Percentiles rank a stretch among this genome's conserved stretches.
Conservation (phyloP, 2,797 vertebrate genomes). For the Dermochelys coriacea region DNA sequence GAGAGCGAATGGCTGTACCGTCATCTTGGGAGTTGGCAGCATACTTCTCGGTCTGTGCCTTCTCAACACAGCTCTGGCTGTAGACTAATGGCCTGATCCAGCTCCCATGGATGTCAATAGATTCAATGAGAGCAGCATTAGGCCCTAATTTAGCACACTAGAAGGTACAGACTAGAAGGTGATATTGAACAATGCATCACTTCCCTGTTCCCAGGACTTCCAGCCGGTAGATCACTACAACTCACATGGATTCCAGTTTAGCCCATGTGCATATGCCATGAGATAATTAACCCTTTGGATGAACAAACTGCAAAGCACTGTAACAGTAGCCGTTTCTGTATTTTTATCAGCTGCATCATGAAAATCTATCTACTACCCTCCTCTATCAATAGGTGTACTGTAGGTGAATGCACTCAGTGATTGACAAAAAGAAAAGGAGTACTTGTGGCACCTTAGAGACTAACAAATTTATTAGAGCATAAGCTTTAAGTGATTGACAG, state of each 20-base stretch:
- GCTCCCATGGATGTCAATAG: conserved; percentile 16
- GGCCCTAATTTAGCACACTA: conserved; percentile 42
- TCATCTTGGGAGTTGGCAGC: background rate
- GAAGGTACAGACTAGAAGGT: conserved; percentile 13
- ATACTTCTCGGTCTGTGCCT: background rate
- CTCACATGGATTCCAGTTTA: conserved; percentile 52
- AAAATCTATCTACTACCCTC: conserved; percentile 56
- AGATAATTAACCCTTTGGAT: conserved; percentile 67
- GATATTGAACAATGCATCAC: conserved; percentile 8
- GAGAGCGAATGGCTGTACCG: background rate
- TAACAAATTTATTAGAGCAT: no score
- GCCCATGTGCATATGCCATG: background rate
- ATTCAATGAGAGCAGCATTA: background rate
- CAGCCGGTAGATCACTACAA: conserved; percentile 24
- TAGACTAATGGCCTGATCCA: background rate
- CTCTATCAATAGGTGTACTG: conserved; percentile 51
- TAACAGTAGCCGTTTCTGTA: conserved; percentile 16
- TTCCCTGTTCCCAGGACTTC: conserved; percentile 52
- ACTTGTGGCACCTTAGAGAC: no score
- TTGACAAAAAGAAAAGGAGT: no score
- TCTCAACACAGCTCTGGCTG: background rate
- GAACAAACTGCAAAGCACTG: conserved; percentile 24
- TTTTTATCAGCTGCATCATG: conserved; percentile 64
- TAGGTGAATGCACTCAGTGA: conserved; percentile 35
- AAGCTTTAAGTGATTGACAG: conserved; percentile 56